Evolutionary conservation across 2,888 invertebrate species (phyloP).

Genomic region (Beris morrisii): DNA sequence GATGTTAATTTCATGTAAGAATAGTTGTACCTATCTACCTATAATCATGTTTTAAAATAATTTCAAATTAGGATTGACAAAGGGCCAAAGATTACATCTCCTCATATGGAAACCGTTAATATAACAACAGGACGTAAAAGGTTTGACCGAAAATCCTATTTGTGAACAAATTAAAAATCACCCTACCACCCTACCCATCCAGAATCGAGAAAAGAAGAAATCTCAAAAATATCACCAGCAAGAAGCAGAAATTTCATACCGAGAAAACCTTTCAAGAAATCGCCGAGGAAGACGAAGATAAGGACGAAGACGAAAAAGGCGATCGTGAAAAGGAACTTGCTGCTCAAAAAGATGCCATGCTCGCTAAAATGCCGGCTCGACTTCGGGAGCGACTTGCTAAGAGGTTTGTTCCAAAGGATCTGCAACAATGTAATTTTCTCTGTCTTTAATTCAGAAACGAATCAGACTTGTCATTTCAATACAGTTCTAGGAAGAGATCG

Average conservation of each 20-base stretch:
- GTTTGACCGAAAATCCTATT: neutral
- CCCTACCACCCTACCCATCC: neutral
- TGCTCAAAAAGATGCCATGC: neutral
- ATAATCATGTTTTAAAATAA: neutral
- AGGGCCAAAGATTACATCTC: neutral
- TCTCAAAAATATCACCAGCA: slow-evolving; percentile 12
- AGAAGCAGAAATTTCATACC: slow-evolving; percentile 10
- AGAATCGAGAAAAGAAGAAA: slow-evolving; percentile 10
- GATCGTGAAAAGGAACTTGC: neutral
- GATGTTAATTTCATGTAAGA: no score
- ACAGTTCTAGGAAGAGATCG: slow-evolving; percentile 7
- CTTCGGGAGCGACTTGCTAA: slow-evolving; percentile 15
- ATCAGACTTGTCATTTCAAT: neutral
- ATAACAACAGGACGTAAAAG: neutral
- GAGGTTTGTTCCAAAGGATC: slow-evolving; percentile 2
- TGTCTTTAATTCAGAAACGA: neutral
- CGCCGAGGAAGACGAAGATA: neutral
- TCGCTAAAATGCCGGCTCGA: slow-evolving; percentile 23
- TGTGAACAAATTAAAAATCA: neutral
- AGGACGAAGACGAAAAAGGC: neutral
- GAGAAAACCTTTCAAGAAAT: neutral
- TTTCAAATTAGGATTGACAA: neutral
- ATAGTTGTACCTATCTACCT: neutral
- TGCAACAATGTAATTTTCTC: slow-evolving; percentile 2
- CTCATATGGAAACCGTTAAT: neutral